Conservation (phyloP, 2,797 vertebrate species). For the Gephyroberyx darwinii region DNA sequence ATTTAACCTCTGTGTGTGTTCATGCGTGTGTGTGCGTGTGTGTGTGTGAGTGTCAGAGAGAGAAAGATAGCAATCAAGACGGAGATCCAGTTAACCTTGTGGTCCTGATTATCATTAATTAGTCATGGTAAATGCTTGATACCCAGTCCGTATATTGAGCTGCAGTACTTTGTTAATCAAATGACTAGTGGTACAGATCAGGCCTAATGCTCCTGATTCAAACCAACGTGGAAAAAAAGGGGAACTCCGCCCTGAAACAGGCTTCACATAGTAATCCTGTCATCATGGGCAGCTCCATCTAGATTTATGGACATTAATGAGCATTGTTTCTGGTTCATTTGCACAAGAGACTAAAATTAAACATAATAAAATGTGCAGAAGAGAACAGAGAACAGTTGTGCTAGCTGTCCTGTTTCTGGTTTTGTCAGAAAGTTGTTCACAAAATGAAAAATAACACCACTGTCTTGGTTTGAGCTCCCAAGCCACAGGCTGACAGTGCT, state of each 20-base stretch:
- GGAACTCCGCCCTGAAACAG: neutral
- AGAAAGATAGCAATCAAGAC: neutral
- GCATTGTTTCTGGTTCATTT: neutral
- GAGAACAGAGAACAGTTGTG: too few species aligned
- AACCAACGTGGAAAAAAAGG: neutral
- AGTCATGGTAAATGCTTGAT: conserved; percentile 21
- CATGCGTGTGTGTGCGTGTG: neutral
- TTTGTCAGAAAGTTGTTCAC: neutral
- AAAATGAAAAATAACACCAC: neutral
- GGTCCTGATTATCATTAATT: conserved; percentile 18
- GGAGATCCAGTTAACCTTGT: neutral
- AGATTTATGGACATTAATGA: neutral
- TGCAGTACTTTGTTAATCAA: neutral
- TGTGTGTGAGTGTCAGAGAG: neutral
- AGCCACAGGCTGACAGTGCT: neutral
- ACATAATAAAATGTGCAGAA: neutral
- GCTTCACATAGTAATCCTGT: neutral
- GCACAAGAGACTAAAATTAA: neutral
- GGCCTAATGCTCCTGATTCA: neutral
- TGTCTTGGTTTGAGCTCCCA: neutral
- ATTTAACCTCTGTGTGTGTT: conserved; percentile 29
- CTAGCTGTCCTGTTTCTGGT: too few species aligned
- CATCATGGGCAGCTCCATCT: neutral
- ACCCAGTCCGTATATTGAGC: neutral
- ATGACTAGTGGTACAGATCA: neutral